Base-by-base conservation (phyloP, 30 jellyfish, hydroid and myxozoan genomes). In the Aurelia aurita complex sp. Pacific region DNA sequence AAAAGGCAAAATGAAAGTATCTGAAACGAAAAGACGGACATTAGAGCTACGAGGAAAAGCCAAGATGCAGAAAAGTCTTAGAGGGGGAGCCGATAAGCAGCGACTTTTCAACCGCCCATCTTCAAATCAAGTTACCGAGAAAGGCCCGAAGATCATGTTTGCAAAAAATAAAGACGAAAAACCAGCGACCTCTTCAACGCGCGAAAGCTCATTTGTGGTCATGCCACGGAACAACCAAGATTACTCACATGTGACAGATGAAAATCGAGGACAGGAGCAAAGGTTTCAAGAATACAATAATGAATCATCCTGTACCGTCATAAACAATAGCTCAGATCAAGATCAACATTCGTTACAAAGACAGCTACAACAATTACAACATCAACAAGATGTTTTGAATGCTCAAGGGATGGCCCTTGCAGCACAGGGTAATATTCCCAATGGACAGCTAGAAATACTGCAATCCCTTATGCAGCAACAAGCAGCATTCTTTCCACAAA, bases 391-490 rank as follows among this genome's bases (percentile, higher is more conserved):
- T 18, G 72, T 82, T 5, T 53, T 82, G 75, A 82, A 82, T 63
- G 91, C 91, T 18, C 91, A 61, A 34, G 91, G 91, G 14, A 71
- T 82, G 91, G 91, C 85, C 17, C 80, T 82, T 29, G 91, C 91
- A 17, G 73, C 91, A 10, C 85, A 71, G 73, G 85, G 85, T 5
- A 76, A 61, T 36, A 69, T 71, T 69, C 63, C 91, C 19, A 54
- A 69, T 5, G 74, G 71, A 7, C 91, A 72, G 73, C 79, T 82
- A 42, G 85, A 82, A 40, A 38, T 82, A 5, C 64, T 82, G 34
- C 91, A 82, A 59, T n/a, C 82, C 19, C 65, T 82, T 6, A 35
- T 82, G 80, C 85, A 61, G 3, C 91, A 71, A 42, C 80, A 82
- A 19, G 38, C 23, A 51, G 77, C 79, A 8, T 3, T 34, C 55